Evolutionary conservation across 1,140 invertebrate genomes (phyloP).

Genomic region (Apocrypta bakeri): DNA sequence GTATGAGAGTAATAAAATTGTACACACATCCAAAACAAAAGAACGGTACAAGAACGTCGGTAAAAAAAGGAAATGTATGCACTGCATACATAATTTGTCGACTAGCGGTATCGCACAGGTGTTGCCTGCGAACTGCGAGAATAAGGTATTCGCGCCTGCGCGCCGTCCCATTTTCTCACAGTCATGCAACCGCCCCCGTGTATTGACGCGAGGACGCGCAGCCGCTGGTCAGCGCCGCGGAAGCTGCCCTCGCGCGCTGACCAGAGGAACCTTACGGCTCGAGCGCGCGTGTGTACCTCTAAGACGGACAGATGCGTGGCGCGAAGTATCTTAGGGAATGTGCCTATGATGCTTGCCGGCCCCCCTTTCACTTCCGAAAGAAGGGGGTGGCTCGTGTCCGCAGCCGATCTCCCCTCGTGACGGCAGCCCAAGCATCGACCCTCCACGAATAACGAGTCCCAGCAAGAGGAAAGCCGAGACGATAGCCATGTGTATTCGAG

Average conservation of each 20-base stretch:
- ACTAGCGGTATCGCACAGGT: no score
- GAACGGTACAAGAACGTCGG: no score
- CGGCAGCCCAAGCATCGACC: constrained; percentile 51
- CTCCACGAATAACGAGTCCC: constrained; percentile 36
- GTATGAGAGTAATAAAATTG: no score
- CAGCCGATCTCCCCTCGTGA: no score
- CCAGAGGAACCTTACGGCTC: not conserved
- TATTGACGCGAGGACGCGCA: constrained; percentile 66
- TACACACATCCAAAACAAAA: no score
- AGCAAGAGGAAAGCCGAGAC: no score
- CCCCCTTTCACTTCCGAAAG: no score
- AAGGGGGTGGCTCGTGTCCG: no score
- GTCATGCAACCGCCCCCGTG: constrained; percentile 56
- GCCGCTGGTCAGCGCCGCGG: constrained; percentile 63
- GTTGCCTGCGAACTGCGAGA: constrained; percentile 16
- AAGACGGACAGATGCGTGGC: no score
- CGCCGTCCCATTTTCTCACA: constrained; percentile 65
- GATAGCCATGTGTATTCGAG: not conserved
- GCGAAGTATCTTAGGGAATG: constrained; percentile 72
- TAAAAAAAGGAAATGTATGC: no score
- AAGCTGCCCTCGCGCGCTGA: not conserved
- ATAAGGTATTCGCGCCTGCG: constrained; percentile 61
- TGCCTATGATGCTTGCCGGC: constrained; percentile 65
- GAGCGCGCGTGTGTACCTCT: no score
- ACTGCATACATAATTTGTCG: constrained; percentile 62